Base-by-base conservation (phyloP, 2,797 vertebrate genomes). In the Poeciliopsis paucimaculata region DNA sequence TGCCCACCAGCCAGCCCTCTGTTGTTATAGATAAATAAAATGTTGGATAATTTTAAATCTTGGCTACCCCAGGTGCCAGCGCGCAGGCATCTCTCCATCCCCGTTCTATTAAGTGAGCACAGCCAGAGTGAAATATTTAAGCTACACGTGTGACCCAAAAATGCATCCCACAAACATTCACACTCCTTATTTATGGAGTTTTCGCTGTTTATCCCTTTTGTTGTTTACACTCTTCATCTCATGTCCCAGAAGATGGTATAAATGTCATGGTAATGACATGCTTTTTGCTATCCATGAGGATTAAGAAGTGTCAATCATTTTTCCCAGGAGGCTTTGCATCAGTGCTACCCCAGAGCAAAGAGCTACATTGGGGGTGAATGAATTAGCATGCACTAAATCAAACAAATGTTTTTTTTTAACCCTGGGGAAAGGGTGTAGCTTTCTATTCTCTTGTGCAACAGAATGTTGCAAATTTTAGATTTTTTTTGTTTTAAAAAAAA, bases 221-320 rank as follows among this genome's bases (percentile, higher is more conserved):
- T 89, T 87, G 73, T 89, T 88, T 34, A 45, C 45, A 68, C 20
- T 28, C 31, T 80, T 80, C 49, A 4, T 85, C 77, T 89, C 41
- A 36, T 72, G 53, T 91, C 87, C 84, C 85, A 82, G 72, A 87
- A 84, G 83, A 88, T 77, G 62, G 80, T 87, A 86, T 89, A 89
- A 92, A 94, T 91, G 84, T 85, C 90, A 91, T 89, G 87, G 84
- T 92, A 93, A 95, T 93, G 83, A 90, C 88, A 87, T 85, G 89
- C 82, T 91, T 87, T 92, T 89, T 88, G 81, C 72, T 83, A 81
- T 90, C 89, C 88, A 72, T 66, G 53, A 87, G 91, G 92, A 92
- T 93, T 90, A 90, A 84, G 78, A 86, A 64, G 80, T 94, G 95
- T 93, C 94, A 94, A 34, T 95, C 94, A 94, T 87, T 79, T 75